Percentiles rank a stretch among this genome's conserved stretches.
Evolutionary conservation across 35 echinoderm and acorn worm genomes (phyloP).

Genomic region (Ptychodera flava): DNA sequence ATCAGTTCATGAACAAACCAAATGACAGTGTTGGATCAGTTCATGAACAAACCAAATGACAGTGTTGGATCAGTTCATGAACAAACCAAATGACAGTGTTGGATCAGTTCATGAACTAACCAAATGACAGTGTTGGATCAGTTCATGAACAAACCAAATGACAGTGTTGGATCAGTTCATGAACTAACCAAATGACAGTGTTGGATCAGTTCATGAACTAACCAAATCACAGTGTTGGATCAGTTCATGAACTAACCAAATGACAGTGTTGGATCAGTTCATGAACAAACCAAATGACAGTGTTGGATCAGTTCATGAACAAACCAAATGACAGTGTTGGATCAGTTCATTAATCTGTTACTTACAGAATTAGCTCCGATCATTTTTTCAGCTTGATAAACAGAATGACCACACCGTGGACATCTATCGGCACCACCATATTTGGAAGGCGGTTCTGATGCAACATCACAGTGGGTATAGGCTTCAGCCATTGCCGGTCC

Average conservation of each 20-base stretch:
- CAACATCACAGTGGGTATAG: not conserved
- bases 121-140: no score
- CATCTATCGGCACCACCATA: slow-evolving; percentile 14
- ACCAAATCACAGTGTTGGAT: not conserved
- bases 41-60: no score
- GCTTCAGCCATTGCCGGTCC: slow-evolving; percentile 5
- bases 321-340: not conserved
- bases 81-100: no score
- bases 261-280: not conserved
- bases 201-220: no score
- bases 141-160: no score
- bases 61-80: no score
- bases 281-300: not conserved
- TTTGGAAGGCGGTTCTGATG: not conserved
- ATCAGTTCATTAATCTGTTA: not conserved
- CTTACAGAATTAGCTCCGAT: slow-evolving; percentile 70
- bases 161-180: no score
- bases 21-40: no score
- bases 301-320: not conserved
- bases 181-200: no score
- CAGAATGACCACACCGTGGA: slow-evolving; percentile 53
- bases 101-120: no score
- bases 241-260: not conserved
- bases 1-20: no score
- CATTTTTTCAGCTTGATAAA: slow-evolving; percentile 57